Percentiles rank a stretch among this genome's conserved stretches.
phyloP scores from a whole-genome alignment of 1,140 invertebrate genomes.

The Tetramorium simillimum region DNA sequence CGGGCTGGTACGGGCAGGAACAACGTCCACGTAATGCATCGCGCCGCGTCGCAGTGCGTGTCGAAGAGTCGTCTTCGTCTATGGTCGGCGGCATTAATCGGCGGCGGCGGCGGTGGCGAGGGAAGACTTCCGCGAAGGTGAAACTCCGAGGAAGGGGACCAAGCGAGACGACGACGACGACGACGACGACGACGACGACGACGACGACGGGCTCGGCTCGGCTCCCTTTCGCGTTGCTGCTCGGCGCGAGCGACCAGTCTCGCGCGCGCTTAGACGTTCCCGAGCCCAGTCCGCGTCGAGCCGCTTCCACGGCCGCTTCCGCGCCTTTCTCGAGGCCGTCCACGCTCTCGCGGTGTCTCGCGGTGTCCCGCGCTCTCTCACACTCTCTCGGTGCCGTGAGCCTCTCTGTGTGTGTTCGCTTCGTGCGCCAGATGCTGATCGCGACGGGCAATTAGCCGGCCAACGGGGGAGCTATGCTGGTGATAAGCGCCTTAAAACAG shows the following conservation, averaged over 20 bases:
- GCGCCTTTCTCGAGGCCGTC: neutral
- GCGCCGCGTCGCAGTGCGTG: constrained; percentile 39
- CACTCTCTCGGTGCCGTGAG: too few relatives aligned
- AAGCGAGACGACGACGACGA: constrained; percentile 39
- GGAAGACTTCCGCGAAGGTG: constrained; percentile 69
- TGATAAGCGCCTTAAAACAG: constrained; percentile 81
- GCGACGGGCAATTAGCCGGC: neutral
- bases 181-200: neutral
- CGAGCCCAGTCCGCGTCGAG: constrained; percentile 40
- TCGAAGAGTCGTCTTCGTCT: constrained; percentile 53
- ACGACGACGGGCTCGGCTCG: neutral
- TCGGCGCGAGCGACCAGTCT: constrained; percentile 46
- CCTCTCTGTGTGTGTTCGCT: neutral
- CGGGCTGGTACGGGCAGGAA: constrained; percentile 12
- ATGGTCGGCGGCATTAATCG: constrained; percentile 46
- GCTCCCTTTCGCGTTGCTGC: constrained; percentile 61
- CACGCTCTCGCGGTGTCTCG: neutral
- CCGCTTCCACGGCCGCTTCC: neutral
- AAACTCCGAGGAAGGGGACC: constrained; percentile 68
- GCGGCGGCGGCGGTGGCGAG: constrained; percentile 13
- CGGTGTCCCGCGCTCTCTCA: too few relatives aligned
- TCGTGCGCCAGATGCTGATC: constrained; percentile 21
- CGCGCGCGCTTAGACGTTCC: constrained; percentile 60
- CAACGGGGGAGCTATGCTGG: constrained; percentile 76
- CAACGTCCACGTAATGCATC: constrained; percentile 27